Evolutionary conservation across 2,113 vertebrate species (phyloP).

Genomic region (Junco hyemalis): DNA sequence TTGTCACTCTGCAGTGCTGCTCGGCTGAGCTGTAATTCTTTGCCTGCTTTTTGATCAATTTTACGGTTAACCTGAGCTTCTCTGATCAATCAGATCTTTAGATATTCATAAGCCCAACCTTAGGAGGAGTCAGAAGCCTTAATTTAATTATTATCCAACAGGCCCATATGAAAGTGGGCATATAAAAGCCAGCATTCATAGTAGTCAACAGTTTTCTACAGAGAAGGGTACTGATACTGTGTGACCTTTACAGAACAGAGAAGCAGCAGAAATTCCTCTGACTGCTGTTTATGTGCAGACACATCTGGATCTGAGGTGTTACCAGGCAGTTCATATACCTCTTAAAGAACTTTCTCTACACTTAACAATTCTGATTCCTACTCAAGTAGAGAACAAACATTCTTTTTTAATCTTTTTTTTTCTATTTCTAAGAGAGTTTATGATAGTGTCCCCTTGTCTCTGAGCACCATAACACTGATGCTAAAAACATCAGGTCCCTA

Average conservation of each 20-base stretch:
- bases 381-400: not conserved
- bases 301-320: not conserved
- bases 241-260: not conserved
- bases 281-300: not conserved
- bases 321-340: not conserved
- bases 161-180: not conserved
- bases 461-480: not conserved
- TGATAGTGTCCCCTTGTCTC: not conserved
- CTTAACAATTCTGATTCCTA: not conserved
- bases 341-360: not conserved
- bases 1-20: not conserved
- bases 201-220: slow-evolving; percentile 8
- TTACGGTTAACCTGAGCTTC: slow-evolving; percentile 41
- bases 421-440: not conserved
- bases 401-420: not conserved
- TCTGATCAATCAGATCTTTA: slow-evolving; percentile 22
- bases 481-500: not conserved
- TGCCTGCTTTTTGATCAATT: slow-evolving; percentile 43
- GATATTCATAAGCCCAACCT: slow-evolving; percentile 30
- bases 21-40: not conserved
- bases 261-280: not conserved
- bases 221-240: not conserved
- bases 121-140: slow-evolving; percentile 22
- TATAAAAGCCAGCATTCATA: slow-evolving; percentile 9
- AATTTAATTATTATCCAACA: slow-evolving; percentile 24